A percentile compares a stretch with the other conserved stretches of the same genome.
phyloP scores from a whole-genome alignment of 1,140 invertebrate genomes.

The Leptinotarsa defecta region DNA sequence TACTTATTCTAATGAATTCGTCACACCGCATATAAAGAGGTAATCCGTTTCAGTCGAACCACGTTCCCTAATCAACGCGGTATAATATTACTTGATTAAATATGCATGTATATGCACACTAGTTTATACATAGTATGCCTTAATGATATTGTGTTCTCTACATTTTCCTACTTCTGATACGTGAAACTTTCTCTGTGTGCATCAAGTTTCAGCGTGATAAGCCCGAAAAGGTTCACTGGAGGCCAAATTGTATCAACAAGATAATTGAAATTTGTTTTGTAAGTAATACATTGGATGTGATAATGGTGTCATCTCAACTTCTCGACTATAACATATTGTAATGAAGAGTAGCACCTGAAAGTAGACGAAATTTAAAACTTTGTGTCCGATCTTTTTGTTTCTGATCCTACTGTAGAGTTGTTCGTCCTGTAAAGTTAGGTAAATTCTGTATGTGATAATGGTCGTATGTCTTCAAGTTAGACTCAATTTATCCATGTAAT shows the following conservation, averaged over 20 bases:
- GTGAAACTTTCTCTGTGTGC: background rate
- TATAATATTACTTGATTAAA: conserved; percentile 9
- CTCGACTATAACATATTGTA: too few species aligned
- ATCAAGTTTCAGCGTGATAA: background rate
- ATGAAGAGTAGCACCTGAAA: too few species aligned
- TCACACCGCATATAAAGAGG: conserved; percentile 3
- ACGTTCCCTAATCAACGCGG: background rate
- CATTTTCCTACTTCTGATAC: background rate
- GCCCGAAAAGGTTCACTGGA: background rate
- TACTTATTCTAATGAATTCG: conserved; percentile 2
- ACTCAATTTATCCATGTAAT: too few species aligned
- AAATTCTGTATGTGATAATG: too few species aligned
- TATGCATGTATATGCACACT: conserved; percentile 5
- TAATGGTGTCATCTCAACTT: too few species aligned
- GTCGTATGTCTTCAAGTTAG: too few species aligned
- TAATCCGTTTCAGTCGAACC: conserved; percentile 1
- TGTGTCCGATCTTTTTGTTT: too few species aligned
- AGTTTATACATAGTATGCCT: background rate
- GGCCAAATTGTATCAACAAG: conserved; percentile 1
- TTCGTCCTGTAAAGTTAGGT: too few species aligned
- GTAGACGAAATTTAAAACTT: too few species aligned
- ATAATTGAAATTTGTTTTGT: too few species aligned
- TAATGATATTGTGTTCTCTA: background rate
- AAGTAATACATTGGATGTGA: too few species aligned
- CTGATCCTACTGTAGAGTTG: too few species aligned